Percentiles rank a stretch among this genome's conserved stretches.
These are phyloP conservation scores for Euzetes globulus DNA, from an alignment of 2,888 invertebrate species.

Conservation along the genomic window DNA sequence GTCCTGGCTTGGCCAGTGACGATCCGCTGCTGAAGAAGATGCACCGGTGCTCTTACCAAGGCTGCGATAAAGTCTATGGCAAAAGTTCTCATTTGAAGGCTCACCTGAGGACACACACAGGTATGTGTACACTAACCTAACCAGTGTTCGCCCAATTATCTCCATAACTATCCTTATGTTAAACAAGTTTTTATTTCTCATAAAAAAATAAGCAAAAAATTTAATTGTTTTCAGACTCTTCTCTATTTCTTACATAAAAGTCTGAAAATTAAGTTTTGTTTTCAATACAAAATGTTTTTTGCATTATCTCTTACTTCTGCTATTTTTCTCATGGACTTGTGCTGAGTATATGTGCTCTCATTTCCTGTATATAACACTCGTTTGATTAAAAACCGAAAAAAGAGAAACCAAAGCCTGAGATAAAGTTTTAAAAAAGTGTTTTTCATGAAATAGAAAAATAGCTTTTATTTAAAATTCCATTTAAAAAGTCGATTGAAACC, in stretches of 20 bases:
- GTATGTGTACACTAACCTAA: neutral
- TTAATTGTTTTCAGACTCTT: too few species aligned
- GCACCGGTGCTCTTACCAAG: constrained; percentile 56
- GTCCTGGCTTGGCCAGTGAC: neutral
- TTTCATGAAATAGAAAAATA: neutral
- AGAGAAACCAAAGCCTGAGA: neutral
- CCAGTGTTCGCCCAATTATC: neutral
- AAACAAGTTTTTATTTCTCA: neutral
- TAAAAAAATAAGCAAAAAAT: too few species aligned
- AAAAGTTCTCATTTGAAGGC: constrained; percentile 61
- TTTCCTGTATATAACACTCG: neutral
- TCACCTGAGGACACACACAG: constrained; percentile 58
- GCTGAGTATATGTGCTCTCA: constrained; percentile 1
- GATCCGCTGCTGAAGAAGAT: constrained; percentile 42
- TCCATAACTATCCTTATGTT: neutral
- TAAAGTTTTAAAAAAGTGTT: neutral
- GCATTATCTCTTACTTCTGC: too few species aligned
- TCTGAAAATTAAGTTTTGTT: too few species aligned
- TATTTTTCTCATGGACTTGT: too few species aligned
- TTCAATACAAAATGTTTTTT: too few species aligned
- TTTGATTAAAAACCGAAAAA: neutral
- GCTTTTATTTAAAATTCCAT: too few species aligned
- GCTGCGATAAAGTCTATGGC: constrained; percentile 58
- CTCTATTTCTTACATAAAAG: too few species aligned
- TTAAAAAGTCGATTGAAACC: neutral